Conservation (phyloP, 1,140 invertebrate genomes). For the Papilio xuthus region DNA sequence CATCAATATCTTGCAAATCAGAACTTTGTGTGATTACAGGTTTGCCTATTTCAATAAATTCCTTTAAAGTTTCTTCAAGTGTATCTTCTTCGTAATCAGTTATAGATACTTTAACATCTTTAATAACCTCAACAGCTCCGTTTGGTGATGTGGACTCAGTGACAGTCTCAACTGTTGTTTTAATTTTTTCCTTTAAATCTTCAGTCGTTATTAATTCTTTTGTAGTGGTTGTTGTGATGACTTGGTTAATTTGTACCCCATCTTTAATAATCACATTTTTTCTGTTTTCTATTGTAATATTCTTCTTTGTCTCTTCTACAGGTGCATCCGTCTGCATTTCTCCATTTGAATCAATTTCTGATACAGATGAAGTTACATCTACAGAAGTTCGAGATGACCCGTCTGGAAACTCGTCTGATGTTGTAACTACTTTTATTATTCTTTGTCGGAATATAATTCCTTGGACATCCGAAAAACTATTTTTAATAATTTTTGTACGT, state of each 20-base stretch:
- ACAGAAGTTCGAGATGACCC: slow-evolving; percentile 62
- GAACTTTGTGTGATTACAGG: slow-evolving; percentile 56
- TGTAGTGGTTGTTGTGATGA: slow-evolving; percentile 74
- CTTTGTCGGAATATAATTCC: slow-evolving; percentile 62
- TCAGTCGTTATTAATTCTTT: slow-evolving; percentile 69
- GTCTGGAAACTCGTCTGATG: slow-evolving; percentile 70
- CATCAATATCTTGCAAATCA: slow-evolving; percentile 58
- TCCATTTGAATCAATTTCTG: slow-evolving; percentile 54
- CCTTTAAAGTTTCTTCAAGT: slow-evolving; percentile 69
- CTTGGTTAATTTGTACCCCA: slow-evolving; percentile 68
- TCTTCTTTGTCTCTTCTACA: slow-evolving; percentile 59
- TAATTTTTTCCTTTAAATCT: slow-evolving; percentile 70
- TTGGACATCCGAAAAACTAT: slow-evolving; percentile 55
- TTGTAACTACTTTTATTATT: slow-evolving; percentile 62
- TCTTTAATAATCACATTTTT: slow-evolving; percentile 62
- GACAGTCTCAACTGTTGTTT: slow-evolving; percentile 70
- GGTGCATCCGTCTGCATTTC: slow-evolving; percentile 46
- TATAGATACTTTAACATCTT: slow-evolving; percentile 75
- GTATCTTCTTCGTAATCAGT: slow-evolving; percentile 64
- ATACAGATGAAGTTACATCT: slow-evolving; percentile 63
- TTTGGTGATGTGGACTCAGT: slow-evolving; percentile 72
- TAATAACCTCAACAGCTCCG: slow-evolving; percentile 71
- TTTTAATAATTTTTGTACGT: slow-evolving; percentile 60
- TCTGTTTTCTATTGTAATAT: slow-evolving; percentile 64
- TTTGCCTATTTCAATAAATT: slow-evolving; percentile 62